These are phyloP conservation scores for Masnerella sp. DNA, from an alignment of 2,888 invertebrate species.

Conservation along the genomic window DNA sequence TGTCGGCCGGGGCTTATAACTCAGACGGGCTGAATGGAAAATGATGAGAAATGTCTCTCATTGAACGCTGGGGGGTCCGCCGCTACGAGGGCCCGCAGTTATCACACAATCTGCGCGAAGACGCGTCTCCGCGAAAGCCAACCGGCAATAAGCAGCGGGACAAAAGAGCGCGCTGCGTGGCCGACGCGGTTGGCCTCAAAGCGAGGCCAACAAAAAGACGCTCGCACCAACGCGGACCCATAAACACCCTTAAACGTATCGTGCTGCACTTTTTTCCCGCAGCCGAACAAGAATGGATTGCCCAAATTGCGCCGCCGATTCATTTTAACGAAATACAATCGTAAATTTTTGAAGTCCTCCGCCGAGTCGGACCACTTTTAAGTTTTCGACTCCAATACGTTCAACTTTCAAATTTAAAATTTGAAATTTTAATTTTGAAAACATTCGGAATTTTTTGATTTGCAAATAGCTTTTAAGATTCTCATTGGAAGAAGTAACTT, in stretches of 20 bases:
- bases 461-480: no score
- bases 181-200: conserved; percentile 33
- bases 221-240: no score
- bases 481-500: no score
- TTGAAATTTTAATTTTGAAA: no score
- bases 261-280: neutral
- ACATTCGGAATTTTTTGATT: no score
- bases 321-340: no score
- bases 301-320: no score
- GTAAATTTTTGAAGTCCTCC: no score
- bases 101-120: conserved; percentile 69
- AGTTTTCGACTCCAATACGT: no score
- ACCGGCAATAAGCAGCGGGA: conserved; percentile 30
- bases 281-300: no score
- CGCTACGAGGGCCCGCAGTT: conserved; percentile 64
- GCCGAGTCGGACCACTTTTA: no score
- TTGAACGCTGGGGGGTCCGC: conserved; percentile 76
- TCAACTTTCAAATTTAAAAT: no score
- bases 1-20: conserved; percentile 73
- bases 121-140: conserved; percentile 60
- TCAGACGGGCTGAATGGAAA: conserved; percentile 75
- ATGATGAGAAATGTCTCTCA: conserved; percentile 77
- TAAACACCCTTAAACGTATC: conserved; percentile 72
- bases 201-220: conserved; percentile 31
- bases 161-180: conserved; percentile 30